Percentiles rank a stretch among this genome's conserved stretches.
These are phyloP conservation scores for Lymantria monacha DNA, from an alignment of 2,888 invertebrate species.

Conservation along the genomic window DNA sequence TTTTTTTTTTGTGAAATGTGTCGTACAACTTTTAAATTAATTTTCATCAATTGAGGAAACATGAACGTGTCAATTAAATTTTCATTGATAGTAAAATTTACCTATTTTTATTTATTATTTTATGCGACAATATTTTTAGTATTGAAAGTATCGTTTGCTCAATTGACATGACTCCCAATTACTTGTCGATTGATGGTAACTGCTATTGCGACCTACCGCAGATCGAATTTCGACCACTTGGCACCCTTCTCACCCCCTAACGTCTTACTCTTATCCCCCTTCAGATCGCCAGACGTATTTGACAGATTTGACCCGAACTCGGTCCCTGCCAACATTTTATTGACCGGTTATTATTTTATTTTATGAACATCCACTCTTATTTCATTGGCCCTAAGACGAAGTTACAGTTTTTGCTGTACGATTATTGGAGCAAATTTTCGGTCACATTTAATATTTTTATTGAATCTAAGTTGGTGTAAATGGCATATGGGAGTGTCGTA, in stretches of 20 bases:
- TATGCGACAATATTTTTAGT: slow-evolving; percentile 28
- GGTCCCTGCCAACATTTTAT: slow-evolving; percentile 66
- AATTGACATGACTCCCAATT: slow-evolving; percentile 71
- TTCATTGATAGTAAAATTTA: background rate
- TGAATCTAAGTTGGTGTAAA: slow-evolving; percentile 59
- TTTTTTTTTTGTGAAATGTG: background rate
- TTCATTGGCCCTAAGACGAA: slow-evolving; percentile 71
- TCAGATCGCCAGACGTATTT: slow-evolving; percentile 59
- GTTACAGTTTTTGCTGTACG: slow-evolving; percentile 72
- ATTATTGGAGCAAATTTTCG: slow-evolving; percentile 71
- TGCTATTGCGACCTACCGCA: slow-evolving; percentile 59
- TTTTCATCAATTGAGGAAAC: background rate
- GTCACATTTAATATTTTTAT: slow-evolving; percentile 66
- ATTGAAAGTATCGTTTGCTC: slow-evolving; percentile 55
- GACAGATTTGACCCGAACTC: slow-evolving; percentile 70
- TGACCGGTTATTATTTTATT: slow-evolving; percentile 80
- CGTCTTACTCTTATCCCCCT: slow-evolving; percentile 49
- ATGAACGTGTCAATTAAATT: background rate
- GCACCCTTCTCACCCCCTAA: slow-evolving; percentile 52
- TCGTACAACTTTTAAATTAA: background rate
- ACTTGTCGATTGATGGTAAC: slow-evolving; percentile 68
- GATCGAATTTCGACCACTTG: slow-evolving; percentile 76
- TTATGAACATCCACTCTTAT: slow-evolving; percentile 78
- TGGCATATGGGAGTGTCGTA: slow-evolving; percentile 56
- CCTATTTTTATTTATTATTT: slow-evolving; percentile 1